Base-by-base conservation (phyloP, 53 echinoderm and acorn worm genomes). In the Patiria pectinifera region DNA sequence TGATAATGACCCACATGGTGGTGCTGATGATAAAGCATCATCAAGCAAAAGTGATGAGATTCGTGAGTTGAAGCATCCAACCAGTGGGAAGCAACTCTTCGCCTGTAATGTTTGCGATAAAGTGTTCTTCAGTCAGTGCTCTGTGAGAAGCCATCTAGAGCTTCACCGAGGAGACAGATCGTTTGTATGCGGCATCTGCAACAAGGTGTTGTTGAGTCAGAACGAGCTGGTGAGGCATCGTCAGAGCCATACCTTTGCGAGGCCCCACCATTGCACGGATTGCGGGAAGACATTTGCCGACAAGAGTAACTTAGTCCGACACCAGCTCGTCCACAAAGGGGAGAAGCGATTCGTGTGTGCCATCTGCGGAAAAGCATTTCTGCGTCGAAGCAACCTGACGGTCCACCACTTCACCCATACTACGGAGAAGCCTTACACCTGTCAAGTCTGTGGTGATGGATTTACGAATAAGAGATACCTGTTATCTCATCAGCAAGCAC, bases 321-420 rank as follows among this genome's bases (percentile, higher is more conserved):
- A 90, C 69, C 79, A 69, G 48, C 71, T 79, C 49, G 35, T 49
- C 15, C 91, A 90, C 9, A 81, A 16, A 2, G 80, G 66, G 3
- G 69, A 61, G 23, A 80, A 44, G 45, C 81, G 22, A 6, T 61
- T 90, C 6, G 63, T 80, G 11, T 90, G 80, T n/a, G 48, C 45
- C 21, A 61, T 79, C 62, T 90, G 91, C 10, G 91, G 91, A n/a
- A 90, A 90, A 43, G 91, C 80, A 21, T 90, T 90, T 44, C 47
- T 24, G 11, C 80, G 79, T 14, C 62, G 48, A 12, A 10, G 82
- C 22, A 44, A 90, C 13, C 62, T 90, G 18, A 81, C 23, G 1
- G 9, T 62, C 18, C 91, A 90, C 82, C 47, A 80, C 11, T 63
- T 59, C 21, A 90, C 80, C 5, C 91, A 90, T 21, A 18, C 91